Evolutionary conservation across 2,113 vertebrate genomes (phyloP).

Genomic region (Calidris pygmaea): DNA sequence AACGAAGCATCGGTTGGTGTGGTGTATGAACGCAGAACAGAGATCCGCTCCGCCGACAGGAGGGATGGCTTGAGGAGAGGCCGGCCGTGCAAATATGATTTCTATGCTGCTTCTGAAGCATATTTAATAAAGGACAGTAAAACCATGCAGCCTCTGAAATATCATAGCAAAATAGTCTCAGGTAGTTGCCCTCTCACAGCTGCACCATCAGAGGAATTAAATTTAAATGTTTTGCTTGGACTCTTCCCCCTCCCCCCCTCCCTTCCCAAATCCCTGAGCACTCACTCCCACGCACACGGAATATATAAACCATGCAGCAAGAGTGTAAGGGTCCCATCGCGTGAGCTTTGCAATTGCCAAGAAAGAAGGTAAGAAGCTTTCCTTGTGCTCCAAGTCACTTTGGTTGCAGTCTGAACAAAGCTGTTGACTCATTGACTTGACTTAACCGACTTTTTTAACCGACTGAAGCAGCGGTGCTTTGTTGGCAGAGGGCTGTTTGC

Average conservation of each 20-base stretch:
- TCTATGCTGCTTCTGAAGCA: background rate
- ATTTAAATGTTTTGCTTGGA: conserved; percentile 33
- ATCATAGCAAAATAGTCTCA: background rate
- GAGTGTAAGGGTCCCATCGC: background rate
- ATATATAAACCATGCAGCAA: background rate
- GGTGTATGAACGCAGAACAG: background rate
- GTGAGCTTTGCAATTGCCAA: background rate
- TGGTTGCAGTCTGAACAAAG: background rate
- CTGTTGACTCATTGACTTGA: background rate
- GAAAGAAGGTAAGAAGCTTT: background rate
- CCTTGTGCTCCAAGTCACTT: background rate
- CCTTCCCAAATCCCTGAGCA: background rate
- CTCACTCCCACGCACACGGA: background rate
- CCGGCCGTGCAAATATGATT: background rate
- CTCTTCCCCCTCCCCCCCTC: background rate
- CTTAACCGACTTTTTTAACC: background rate
- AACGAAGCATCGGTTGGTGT: background rate
- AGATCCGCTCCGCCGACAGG: background rate
- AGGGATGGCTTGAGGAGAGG: background rate
- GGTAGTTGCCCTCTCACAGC: conserved; percentile 23
- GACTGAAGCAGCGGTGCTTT: background rate
- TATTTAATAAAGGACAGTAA: background rate
- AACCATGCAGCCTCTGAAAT: background rate
- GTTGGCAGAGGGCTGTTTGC: background rate
- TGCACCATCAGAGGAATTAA: conserved; percentile 4